Evolutionary conservation across 2,888 invertebrate genomes (phyloP).

Genomic region (Ichneumoninae sp.): DNA sequence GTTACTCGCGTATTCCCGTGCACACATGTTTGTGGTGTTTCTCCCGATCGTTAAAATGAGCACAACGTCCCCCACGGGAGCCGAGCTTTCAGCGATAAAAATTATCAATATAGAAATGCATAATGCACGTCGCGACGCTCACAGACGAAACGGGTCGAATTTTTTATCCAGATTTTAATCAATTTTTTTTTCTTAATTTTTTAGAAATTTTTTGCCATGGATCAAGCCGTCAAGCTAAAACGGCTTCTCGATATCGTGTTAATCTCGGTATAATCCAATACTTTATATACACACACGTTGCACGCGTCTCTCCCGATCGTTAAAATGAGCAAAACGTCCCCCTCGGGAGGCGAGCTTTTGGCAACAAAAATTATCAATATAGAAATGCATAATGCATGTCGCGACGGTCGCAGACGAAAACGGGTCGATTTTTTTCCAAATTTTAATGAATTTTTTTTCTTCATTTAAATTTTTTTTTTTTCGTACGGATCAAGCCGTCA

Average conservation of each 20-base stretch:
- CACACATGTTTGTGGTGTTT: conserved; percentile 34
- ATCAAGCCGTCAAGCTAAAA: conserved; percentile 25
- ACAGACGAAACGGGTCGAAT: not conserved
- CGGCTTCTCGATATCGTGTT: conserved; percentile 51
- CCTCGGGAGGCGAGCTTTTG: not conserved
- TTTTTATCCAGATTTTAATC: not conserved
- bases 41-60: not conserved
- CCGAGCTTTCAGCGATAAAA: not conserved
- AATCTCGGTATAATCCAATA: conserved; percentile 68
- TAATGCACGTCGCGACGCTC: not conserved
- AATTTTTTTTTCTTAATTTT: not conserved
- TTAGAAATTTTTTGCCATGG: not conserved
- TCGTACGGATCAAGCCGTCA: conserved; percentile 18
- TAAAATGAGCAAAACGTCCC: not conserved
- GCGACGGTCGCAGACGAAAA: not conserved
- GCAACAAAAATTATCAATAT: not conserved
- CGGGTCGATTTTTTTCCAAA: not conserved
- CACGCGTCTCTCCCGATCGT: not conserved
- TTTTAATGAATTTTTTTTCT: not conserved
- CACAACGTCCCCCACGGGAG: not conserved
- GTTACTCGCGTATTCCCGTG: conserved; percentile 41
- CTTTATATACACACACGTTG: conserved; percentile 63
- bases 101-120: not conserved
- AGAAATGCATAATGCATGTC: not conserved
- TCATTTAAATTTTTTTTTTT: not conserved